Conservation (phyloP, 2,797 vertebrate species). For the Thamnophis elegans region DNA sequence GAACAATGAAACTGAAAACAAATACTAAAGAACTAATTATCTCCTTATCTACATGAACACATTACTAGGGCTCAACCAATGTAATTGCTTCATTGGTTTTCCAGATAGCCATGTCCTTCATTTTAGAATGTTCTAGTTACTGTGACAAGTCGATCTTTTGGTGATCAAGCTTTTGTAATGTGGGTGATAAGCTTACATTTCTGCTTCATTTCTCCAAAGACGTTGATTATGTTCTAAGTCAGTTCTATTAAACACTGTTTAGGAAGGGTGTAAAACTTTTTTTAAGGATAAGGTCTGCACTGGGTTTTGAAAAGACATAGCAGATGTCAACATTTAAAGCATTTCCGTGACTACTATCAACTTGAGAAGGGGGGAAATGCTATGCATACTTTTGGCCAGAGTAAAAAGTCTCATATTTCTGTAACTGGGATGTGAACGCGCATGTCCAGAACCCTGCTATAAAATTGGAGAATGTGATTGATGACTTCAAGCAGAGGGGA, state of each 20-base stretch:
- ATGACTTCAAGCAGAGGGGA: no score
- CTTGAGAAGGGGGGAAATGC: no score
- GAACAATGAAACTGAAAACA: neutral
- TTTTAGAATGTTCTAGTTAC: neutral
- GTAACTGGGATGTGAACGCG: no score
- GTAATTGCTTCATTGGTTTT: neutral
- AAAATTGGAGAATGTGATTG: no score
- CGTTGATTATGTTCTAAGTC: neutral
- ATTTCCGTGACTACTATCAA: no score
- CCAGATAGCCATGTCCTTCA: neutral
- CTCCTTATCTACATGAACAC: neutral
- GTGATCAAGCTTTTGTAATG: neutral
- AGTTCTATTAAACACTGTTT: neutral
- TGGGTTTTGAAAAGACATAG: neutral
- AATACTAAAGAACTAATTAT: constrained; percentile 9
- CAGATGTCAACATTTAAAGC: no score
- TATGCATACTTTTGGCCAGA: no score
- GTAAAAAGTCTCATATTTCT: no score
- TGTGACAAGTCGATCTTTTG: neutral
- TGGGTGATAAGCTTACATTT: neutral
- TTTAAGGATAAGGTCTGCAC: neutral
- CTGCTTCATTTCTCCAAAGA: neutral
- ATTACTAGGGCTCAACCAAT: neutral
- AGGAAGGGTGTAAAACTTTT: neutral
- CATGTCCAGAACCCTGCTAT: no score